Conservation (phyloP, 2,888 invertebrate genomes). For the Drosophila gaucha region DNA sequence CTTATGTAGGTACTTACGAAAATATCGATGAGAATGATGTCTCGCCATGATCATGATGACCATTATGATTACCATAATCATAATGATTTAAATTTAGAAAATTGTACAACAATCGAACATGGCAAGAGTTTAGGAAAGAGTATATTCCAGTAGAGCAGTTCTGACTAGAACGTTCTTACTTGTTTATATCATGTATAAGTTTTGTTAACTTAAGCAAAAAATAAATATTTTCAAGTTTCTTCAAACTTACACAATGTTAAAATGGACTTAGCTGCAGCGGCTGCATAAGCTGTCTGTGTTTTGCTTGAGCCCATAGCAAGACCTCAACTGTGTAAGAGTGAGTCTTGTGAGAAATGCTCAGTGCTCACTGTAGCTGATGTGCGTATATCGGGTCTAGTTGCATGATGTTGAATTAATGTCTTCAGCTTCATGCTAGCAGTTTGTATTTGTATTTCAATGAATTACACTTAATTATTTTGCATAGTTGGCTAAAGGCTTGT, state of each 20-base stretch:
- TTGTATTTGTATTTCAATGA: slow-evolving; percentile 12
- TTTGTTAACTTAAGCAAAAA: background rate
- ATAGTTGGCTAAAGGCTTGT: background rate
- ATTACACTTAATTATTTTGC: slow-evolving; percentile 25
- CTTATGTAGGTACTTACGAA: too few relatives aligned
- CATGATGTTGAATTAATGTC: slow-evolving; percentile 2
- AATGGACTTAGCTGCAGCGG: background rate
- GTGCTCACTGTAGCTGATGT: background rate
- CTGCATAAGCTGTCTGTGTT: background rate
- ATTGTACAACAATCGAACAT: background rate
- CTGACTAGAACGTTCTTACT: too few relatives aligned
- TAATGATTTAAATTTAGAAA: background rate
- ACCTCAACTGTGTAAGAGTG: background rate
- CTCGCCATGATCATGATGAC: background rate
- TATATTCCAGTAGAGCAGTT: background rate
- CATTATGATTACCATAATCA: background rate
- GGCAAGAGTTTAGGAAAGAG: background rate
- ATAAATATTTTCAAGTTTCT: background rate
- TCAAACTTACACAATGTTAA: background rate
- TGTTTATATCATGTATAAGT: background rate
- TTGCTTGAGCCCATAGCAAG: too few relatives aligned
- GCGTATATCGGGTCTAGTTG: background rate
- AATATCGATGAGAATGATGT: too few relatives aligned
- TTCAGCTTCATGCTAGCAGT: slow-evolving; percentile 10
- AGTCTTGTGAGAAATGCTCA: background rate